These are phyloP conservation scores for Morpho helenor DNA, from an alignment of 2,888 invertebrate species.

Conservation along the genomic window DNA sequence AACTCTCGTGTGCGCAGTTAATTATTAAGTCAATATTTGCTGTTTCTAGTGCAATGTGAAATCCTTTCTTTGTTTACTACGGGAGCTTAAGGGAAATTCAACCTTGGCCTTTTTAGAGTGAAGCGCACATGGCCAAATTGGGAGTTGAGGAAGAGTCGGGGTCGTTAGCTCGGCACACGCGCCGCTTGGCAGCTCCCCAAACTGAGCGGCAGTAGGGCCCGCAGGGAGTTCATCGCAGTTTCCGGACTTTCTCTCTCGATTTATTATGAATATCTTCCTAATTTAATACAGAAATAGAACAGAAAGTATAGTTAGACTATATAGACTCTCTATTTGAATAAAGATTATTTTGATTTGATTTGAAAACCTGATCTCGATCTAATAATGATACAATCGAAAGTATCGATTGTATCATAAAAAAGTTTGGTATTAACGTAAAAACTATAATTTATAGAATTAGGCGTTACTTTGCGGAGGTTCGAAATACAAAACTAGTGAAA, in stretches of 20 bases:
- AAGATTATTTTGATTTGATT: no score
- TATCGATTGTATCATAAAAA: no score
- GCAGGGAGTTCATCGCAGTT: neutral
- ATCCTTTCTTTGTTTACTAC: slow-evolving; percentile 10
- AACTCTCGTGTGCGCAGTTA: slow-evolving; percentile 3
- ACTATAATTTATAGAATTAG: no score
- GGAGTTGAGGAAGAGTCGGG: slow-evolving; percentile 35
- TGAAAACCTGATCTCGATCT: no score
- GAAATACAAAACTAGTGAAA: no score
- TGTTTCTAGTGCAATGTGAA: neutral
- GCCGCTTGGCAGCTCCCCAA: slow-evolving; percentile 38
- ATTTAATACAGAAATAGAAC: no score
- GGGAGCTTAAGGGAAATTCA: slow-evolving; percentile 12
- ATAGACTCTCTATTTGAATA: no score
- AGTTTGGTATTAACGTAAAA: no score
- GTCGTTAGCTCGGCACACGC: slow-evolving; percentile 42
- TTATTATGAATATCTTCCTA: no score
- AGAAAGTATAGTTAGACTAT: no score
- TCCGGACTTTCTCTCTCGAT: neutral
- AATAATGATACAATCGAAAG: no score
- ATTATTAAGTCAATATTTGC: slow-evolving; percentile 13
- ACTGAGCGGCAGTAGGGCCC: neutral
- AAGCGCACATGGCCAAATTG: slow-evolving; percentile 30
- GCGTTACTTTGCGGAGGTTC: no score
- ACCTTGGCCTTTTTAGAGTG: slow-evolving; percentile 26